These are phyloP conservation scores for Pangasius macronema DNA, from an alignment of 2,797 vertebrate species.

Conservation along the genomic window DNA sequence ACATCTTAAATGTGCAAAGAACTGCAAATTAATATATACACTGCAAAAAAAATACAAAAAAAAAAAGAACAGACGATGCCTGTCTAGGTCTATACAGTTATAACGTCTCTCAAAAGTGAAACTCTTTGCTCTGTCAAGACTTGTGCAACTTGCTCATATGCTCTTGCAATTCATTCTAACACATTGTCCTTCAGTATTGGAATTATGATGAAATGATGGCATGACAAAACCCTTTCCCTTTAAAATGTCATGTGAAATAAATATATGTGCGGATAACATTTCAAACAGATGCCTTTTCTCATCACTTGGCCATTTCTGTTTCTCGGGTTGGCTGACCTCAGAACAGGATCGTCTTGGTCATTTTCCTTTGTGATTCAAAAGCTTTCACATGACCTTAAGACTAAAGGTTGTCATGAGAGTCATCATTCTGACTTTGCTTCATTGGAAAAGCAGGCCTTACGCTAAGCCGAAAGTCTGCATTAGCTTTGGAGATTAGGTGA, in stretches of 20 bases:
- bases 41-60: slow-evolving; percentile 73
- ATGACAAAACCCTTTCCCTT: background rate
- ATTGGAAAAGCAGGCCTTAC: slow-evolving; percentile 7
- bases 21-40: slow-evolving; percentile 91
- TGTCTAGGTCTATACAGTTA: slow-evolving; percentile 77
- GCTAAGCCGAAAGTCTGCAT: background rate
- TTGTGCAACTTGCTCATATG: slow-evolving; percentile 14
- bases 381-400: slow-evolving; percentile 14
- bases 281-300: slow-evolving; percentile 3
- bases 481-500: background rate
- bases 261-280: slow-evolving; percentile 2
- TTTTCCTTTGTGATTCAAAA: slow-evolving; percentile 45
- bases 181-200: background rate
- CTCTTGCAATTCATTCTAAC: background rate
- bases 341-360: slow-evolving; percentile 43
- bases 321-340: slow-evolving; percentile 79
- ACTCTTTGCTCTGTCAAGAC: slow-evolving; percentile 82
- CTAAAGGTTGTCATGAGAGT: slow-evolving; percentile 8
- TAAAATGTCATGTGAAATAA: background rate
- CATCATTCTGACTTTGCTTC: slow-evolving; percentile 32
- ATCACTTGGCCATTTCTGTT: slow-evolving; percentile 22
- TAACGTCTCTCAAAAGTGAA: slow-evolving; percentile 71
- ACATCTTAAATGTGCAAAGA: slow-evolving; percentile 85
- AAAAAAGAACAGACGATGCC: slow-evolving; percentile 4
- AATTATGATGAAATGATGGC: background rate